Base-by-base conservation (phyloP, 2,888 invertebrate genomes). In the Phania funesta region DNA sequence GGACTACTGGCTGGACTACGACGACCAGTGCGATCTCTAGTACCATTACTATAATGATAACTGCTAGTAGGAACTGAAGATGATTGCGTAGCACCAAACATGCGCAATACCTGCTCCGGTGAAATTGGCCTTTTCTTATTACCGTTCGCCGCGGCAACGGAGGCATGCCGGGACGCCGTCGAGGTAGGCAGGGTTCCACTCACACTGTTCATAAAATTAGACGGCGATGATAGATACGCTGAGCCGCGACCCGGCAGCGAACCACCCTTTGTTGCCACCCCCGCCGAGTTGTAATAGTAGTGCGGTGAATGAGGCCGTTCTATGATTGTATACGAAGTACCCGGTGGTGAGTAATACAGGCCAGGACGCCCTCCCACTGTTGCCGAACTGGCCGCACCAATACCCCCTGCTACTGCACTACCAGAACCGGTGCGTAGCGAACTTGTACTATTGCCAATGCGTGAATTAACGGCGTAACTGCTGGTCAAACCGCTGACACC, bases 321-420 rank as follows among this genome's bases (percentile, higher is more conserved):
- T 87, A 96, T 95, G 90, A 96, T 96, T 88, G 96, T 96, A 91
- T 96, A 96, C 77, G 96, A 96, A 85, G 96, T 96, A 83, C 96
- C 96, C 29, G 96, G 96, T 75, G 96, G 96, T 84, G 96, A 96
- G 91, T 96, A 96, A 91, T 96, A 96, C 84, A 95, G 92, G 84
- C 95, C 94, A 85, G 95, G 93, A 58, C 94, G 93, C 84, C 93
- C 92, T 20, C 85, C 87, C 22, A 86, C 83, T 48, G 48, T 64
- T 35, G 68, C 68, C 22, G 73, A 73, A 44, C 60, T 75, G 18
- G 54, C 38, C 58, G 67, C 77, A 3, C 67, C 82, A 8, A 74
- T 48, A n/a, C 26, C 81, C 8, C 38, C 29, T 7, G 50, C 64
- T 92, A 86, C 74, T 9, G 56, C 75, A 18, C 56, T 24, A n/a